Evolutionary conservation across 2,113 vertebrate genomes (phyloP).

Genomic region (Tychaedon coryphoeus): DNA sequence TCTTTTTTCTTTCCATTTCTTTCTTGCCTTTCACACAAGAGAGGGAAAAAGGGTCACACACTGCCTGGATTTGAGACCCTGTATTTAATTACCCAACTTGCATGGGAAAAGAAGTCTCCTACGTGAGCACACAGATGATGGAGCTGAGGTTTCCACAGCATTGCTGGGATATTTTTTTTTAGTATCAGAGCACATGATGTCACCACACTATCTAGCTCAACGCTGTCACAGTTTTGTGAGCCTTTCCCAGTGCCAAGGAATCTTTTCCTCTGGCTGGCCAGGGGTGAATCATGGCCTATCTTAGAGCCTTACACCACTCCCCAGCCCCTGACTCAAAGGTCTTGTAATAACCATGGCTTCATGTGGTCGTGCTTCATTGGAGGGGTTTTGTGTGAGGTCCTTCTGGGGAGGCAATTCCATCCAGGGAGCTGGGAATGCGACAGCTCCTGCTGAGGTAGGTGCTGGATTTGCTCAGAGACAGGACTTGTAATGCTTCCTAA

Average conservation of each 20-base stretch:
- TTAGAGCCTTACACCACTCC: neutral
- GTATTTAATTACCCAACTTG: neutral
- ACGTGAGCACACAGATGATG: neutral
- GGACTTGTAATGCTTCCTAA: neutral
- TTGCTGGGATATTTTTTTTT: neutral
- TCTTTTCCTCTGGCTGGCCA: neutral
- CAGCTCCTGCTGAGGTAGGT: neutral
- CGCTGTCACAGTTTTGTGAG: neutral
- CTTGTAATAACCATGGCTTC: conserved; percentile 16
- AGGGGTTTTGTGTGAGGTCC: neutral
- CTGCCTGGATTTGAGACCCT: neutral
- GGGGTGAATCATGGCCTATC: conserved; percentile 30
- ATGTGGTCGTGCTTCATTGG: neutral
- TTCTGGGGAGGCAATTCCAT: neutral
- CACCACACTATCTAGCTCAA: neutral
- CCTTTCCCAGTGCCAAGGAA: neutral
- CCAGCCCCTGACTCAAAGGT: neutral
- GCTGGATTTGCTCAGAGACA: neutral
- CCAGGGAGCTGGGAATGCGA: neutral
- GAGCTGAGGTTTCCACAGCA: neutral
- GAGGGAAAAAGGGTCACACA: accelerated
- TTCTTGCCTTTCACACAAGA: neutral
- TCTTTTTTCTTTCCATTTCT: neutral
- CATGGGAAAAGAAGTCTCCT: neutral
- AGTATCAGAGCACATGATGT: neutral